phyloP scores from a whole-genome alignment of 2,113 vertebrate species.

The Hyperopisus bebe region DNA sequence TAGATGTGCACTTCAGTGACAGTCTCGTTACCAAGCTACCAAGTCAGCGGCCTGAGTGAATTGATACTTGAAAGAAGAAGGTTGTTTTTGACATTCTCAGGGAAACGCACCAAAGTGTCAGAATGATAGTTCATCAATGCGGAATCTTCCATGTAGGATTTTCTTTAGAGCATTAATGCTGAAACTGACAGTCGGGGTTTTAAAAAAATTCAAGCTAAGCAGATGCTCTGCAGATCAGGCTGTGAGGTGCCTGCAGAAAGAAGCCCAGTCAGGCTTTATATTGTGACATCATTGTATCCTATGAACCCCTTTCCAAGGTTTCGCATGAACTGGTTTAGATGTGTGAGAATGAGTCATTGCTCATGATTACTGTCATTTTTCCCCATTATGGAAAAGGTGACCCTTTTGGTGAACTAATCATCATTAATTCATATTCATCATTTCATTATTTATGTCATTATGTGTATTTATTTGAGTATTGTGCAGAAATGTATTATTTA shows the following conservation, averaged over 20 bases:
- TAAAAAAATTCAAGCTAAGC: neutral
- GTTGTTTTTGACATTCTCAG: neutral
- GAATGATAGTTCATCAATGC: neutral
- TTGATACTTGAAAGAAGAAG: neutral
- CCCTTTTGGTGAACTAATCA: neutral
- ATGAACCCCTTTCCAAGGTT: neutral
- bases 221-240: neutral
- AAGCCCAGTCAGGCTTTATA: neutral
- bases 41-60: neutral
- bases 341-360: neutral
- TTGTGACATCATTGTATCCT: neutral
- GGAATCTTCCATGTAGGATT: neutral
- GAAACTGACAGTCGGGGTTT: neutral
- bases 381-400: neutral
- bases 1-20: neutral
- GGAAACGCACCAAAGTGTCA: neutral
- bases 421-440: neutral
- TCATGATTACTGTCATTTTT: neutral
- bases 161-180: neutral
- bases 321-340: neutral
- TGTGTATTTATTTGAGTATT: neutral
- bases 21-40: neutral
- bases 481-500: neutral
- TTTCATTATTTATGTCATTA: neutral
- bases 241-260: neutral